phyloP scores from a whole-genome alignment of 2,113 vertebrate species.

The Erythrocercus mccallii region DNA sequence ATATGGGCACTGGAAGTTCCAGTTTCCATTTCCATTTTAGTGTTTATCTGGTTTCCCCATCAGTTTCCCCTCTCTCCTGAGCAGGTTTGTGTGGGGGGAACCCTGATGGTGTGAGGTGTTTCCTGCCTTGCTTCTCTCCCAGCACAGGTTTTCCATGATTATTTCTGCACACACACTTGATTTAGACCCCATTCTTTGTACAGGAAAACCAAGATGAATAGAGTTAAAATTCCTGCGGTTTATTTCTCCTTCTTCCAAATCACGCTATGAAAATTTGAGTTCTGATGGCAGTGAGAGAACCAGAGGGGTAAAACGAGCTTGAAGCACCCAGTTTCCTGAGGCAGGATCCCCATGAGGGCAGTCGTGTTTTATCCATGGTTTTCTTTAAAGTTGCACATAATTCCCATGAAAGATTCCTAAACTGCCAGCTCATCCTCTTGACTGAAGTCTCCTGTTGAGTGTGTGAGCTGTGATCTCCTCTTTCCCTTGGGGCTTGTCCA shows the following conservation, averaged over 20 bases:
- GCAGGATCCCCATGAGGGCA: not conserved
- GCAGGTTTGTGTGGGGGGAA: fast-evolving
- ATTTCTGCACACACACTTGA: not conserved
- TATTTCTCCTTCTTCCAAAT: not conserved
- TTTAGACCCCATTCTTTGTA: not conserved
- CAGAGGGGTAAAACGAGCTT: not conserved
- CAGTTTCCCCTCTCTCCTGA: not conserved
- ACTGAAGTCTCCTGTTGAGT: not conserved
- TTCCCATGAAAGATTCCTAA: not conserved
- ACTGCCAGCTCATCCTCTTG: not conserved
- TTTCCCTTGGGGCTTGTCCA: not conserved
- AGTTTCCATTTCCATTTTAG: not conserved
- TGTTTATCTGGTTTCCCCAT: not conserved
- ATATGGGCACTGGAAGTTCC: not conserved
- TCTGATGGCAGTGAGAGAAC: not conserved
- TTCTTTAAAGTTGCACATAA: not conserved
- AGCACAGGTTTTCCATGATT: not conserved
- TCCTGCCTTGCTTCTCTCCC: not conserved
- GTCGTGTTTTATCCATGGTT: fast-evolving
- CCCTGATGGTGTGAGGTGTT: not conserved
- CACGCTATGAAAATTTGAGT: not conserved
- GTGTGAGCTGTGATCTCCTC: not conserved
- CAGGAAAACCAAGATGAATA: not conserved
- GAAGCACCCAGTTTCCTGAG: not conserved
- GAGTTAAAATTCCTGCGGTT: not conserved